Base-by-base conservation (phyloP, 2,113 vertebrate genomes). In the Eolophus roseicapilla region DNA sequence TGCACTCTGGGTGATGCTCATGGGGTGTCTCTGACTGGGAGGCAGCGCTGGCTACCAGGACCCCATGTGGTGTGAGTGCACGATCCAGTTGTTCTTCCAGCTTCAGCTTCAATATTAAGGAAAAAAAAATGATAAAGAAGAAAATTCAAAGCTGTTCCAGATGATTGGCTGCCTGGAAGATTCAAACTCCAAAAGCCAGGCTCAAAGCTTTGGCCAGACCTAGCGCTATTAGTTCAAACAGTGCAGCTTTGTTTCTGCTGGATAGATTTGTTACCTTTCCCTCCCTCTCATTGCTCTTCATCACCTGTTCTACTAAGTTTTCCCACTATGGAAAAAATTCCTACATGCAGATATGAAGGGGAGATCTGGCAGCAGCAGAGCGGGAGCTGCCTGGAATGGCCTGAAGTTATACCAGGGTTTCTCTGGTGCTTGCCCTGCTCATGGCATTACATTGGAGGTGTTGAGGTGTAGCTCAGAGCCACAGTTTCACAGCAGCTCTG, bases 101-200 rank as follows among this genome's bases (percentile, higher is more conserved):
- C 49, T 94, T 75, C 84, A 88, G 83, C 76, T 93, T 33, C 33
- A 19, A 88, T 90, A 78, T 49, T 70, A 73, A 69, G 52, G 71
- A 64, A 60, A 93, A 64, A 59, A 93, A 95, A 95, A 62, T 10
- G 7, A 67, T 55, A 46, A 60, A 44, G 20, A 86, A 91, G 93
- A 86, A 79, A 84, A 64, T 29, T 37, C 50, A 86, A 55, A 96
- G 28, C 67, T 80, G 44, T 97, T 97, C 95, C 94, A 97, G 95
- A 86, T 97, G 94, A 96, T 86, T 95, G 1, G 0, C 6, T 90
- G 92, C 79, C 87, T 94, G 49, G 39, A 49, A 63, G 92, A 86
- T 82, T 84, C 65, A 81, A 65, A 85, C 46, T 94, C 57, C 49
- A 86, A 76, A 86, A 41, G 20, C 50, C 71, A 88, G 17, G 89